A percentile compares a stretch with the other conserved stretches of the same genome.
Conservation (phyloP, 2,888 invertebrate species). For the Hydrotaea cyrtoneurina region DNA sequence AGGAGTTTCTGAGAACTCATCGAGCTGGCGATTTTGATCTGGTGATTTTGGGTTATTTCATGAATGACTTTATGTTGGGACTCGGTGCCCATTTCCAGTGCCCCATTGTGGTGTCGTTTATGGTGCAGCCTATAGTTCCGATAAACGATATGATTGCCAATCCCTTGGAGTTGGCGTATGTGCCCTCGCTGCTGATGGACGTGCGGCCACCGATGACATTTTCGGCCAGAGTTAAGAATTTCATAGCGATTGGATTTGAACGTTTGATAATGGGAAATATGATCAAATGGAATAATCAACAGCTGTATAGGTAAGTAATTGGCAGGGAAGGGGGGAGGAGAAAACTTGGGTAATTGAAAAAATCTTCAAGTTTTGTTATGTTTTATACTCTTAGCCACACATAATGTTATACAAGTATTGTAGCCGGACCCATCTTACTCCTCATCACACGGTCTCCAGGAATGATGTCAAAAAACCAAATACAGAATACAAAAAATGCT, state of each 20-base stretch:
- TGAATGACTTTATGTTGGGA: conserved; percentile 77
- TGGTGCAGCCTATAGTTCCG: conserved; percentile 68
- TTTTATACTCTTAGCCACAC: too few species aligned
- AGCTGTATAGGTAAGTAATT: conserved; percentile 69
- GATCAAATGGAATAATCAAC: conserved; percentile 27
- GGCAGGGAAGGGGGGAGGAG: too few species aligned
- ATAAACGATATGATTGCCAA: conserved; percentile 72
- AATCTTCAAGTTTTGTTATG: too few species aligned
- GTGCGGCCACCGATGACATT: conserved; percentile 69
- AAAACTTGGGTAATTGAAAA: too few species aligned
- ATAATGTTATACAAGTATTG: too few species aligned
- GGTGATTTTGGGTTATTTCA: conserved; percentile 74
- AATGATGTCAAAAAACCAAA: too few species aligned
- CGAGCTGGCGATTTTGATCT: conserved; percentile 73
- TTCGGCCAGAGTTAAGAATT: conserved; percentile 68
- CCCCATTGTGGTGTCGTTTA: conserved; percentile 74
- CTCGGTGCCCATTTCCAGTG: conserved; percentile 76
- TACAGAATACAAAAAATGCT: too few species aligned
- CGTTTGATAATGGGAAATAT: conserved; percentile 11
- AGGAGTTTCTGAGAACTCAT: conserved; percentile 68
- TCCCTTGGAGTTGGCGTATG: conserved; percentile 72
- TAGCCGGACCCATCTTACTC: too few species aligned
- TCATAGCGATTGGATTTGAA: conserved; percentile 53
- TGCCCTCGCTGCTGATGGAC: conserved; percentile 69
- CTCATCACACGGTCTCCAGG: too few species aligned